Conservation (phyloP, 2,797 vertebrate genomes). For the Pelochelys cantorii region DNA sequence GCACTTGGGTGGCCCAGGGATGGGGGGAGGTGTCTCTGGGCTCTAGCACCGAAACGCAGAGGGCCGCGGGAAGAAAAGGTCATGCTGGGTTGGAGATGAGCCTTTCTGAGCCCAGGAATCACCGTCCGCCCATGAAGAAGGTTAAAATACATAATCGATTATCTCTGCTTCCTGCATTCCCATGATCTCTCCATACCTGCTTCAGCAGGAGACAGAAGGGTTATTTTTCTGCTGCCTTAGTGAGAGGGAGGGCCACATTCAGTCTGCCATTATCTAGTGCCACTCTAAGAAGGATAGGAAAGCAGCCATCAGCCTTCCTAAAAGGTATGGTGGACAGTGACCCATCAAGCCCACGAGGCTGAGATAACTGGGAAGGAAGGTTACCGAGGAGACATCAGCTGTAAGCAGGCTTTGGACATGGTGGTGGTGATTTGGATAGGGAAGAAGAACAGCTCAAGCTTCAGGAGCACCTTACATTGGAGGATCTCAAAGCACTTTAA, state of each 20-base stretch:
- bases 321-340: not conserved
- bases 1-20: too few species aligned
- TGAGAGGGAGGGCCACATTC: not conserved
- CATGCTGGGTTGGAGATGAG: too few species aligned
- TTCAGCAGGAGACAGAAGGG: not conserved
- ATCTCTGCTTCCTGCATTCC: not conserved
- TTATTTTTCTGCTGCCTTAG: not conserved
- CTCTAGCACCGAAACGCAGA: too few species aligned
- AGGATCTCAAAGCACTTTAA: not conserved
- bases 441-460: not conserved
- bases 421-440: not conserved
- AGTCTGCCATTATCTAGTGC: not conserved
- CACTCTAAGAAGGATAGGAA: slow-evolving; percentile 6
- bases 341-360: not conserved
- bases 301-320: accelerated
- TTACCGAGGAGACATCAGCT: not conserved
- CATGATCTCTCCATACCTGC: not conserved
- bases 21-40: too few species aligned
- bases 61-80: too few species aligned
- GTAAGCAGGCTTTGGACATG: not conserved
- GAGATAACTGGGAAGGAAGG: not conserved
- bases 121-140: not conserved
- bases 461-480: not conserved
- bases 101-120: too few species aligned
- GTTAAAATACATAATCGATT: not conserved